Evolutionary conservation across 92 coral and sea anemone genomes (phyloP), one percentile per base, ranked within the genome.

Genomic region (Zoanthus sociatus): DNA sequence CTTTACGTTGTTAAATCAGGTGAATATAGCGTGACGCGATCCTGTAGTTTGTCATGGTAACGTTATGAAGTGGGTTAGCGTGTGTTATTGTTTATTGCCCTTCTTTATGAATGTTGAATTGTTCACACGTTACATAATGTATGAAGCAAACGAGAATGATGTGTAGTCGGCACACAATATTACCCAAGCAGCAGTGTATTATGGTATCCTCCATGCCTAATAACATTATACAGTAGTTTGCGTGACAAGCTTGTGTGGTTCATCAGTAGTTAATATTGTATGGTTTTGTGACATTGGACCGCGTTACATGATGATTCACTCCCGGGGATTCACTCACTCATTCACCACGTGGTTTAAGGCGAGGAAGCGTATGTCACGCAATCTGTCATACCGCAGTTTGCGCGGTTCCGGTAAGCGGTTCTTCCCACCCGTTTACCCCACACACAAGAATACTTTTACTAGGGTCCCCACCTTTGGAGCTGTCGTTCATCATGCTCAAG

Each of bases 361-460:
- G 21, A 77, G 54, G 54, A 21, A 30, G 5, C 10, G 48, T 21
- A 51, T 53, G 68, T 54, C 47, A 77, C 68, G 47, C 44, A 77
- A 88, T 71, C 73, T 48, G 42, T 90, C 66, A 94, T 53, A 93
- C 98, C 54, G 98, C 90, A 9, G 97, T 92, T 68, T 95, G 96
- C 26, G 89, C 76, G 55, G 83, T 75, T 15, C 71, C 85, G 18
- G 90, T 77, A 20, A 94, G 84, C 42, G 91, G 93, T 51, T 93
- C 94, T 17, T 95, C 96, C 67, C 95, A 87, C 42, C 90, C 93
- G 66, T 88, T 92, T 72, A 90, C 89, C 20, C 97, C 94, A 87
- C 94, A 89, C 45, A 91, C 94, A 56, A 93, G 90, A 10, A 94
- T 89, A 42, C 92, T 94, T 58, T 85, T 69, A 4, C 92, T 94